phyloP scores from a whole-genome alignment of 2,888 invertebrate genomes.

The Drosophila neoperkinsi region DNA sequence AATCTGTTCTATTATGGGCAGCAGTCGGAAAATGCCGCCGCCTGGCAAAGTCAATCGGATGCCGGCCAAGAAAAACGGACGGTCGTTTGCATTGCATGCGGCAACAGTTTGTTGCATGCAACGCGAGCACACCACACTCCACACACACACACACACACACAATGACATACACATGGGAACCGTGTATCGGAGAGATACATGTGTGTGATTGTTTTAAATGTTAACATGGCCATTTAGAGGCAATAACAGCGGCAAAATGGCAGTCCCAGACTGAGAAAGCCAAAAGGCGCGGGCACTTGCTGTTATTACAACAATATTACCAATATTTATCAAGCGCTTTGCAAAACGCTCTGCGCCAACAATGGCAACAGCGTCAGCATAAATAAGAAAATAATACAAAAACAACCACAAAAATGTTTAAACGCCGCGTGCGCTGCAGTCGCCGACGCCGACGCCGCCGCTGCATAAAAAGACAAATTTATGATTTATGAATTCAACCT shows the following conservation, averaged over 20 bases:
- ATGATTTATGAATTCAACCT: slow-evolving; percentile 82
- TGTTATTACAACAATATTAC: slow-evolving; percentile 80
- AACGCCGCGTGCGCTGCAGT: slow-evolving; percentile 62
- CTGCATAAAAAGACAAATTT: slow-evolving; percentile 81
- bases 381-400: slow-evolving; percentile 49
- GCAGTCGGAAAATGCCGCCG: slow-evolving; percentile 51
- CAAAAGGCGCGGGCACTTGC: slow-evolving; percentile 77
- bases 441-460: slow-evolving; percentile 53
- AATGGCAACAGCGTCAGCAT: slow-evolving; percentile 74
- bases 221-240: slow-evolving; percentile 82
- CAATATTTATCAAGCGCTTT: slow-evolving; percentile 76
- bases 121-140: slow-evolving; percentile 29
- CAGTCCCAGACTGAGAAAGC: slow-evolving; percentile 68
- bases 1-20: slow-evolving; percentile 71
- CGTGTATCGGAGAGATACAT: slow-evolving; percentile 51
- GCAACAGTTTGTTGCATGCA: slow-evolving; percentile 69
- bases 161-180: slow-evolving; percentile 16
- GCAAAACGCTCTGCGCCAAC: slow-evolving; percentile 59
- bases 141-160: slow-evolving; percentile 32
- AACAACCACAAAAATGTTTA: slow-evolving; percentile 44
- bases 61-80: slow-evolving; percentile 51
- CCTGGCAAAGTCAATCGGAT: slow-evolving; percentile 58
- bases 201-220: slow-evolving; percentile 80
- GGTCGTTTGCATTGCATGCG: slow-evolving; percentile 62
- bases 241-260: slow-evolving; percentile 81